Evolutionary conservation across 2,888 invertebrate species (phyloP), one percentile per base, ranked within the genome.

Genomic region (Amphipoea oculea): DNA sequence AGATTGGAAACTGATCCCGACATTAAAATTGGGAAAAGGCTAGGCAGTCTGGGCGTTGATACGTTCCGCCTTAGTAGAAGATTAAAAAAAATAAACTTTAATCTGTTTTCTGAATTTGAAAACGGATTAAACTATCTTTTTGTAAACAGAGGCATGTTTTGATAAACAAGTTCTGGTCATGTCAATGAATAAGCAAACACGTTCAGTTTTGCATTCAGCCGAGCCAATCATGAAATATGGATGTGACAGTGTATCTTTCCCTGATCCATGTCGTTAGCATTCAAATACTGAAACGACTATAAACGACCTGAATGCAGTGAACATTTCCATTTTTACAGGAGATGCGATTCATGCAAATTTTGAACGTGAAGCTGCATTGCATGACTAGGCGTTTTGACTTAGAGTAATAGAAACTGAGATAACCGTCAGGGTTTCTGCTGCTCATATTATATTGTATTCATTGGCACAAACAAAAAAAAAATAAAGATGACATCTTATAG

Each of bases 301-400:
- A 23, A 66, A 60, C 45, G 48, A 45, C 29, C 57, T 40, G 65
- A 71, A 84, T 60, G 14, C n/a, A 51, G 4, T 48, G 51, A 79
- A 83, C 29, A 76, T 72, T 76, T 79, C 36, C 23, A 60, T 70
- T 60, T 23, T 29, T 73, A n/a, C 0, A 57, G 54, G 51, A 72
- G 4, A 54, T 73, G 67, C 65, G 79, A 84, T 84, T 63, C 68
- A 79, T 84, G 84, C n/a, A 79, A 75, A 76, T 63, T 73, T 70
- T 66, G 17, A 42, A 70, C 45, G 60, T 12, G 63, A 17, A 65
- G 60, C 71, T 65, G 29, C 42, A 57, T 72, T 72, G 51, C 29
- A 69, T 76, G 42, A 66, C 76, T 54, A 60, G 17, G 62, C 66
- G 40, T 76, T 69, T 69, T 69, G 20, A n/a, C 42, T 42, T 51